Evolutionary conservation across 2,888 invertebrate species (phyloP).

Genomic region (Tiliacea aurago): DNA sequence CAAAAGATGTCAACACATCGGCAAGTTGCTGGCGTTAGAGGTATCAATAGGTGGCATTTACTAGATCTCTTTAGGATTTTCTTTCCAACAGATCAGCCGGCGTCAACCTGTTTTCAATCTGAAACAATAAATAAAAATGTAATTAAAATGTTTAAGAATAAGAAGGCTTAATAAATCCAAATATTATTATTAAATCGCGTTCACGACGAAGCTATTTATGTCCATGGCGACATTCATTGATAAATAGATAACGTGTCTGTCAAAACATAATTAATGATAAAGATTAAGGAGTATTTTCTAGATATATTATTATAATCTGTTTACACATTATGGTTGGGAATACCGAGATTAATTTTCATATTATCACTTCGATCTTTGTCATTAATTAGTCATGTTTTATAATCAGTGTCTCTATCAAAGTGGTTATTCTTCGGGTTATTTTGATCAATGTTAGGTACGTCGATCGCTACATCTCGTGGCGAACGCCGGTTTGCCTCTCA

Average conservation of each 20-base stretch:
- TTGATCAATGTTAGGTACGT: background rate
- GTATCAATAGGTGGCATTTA: background rate
- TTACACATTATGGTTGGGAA: slow-evolving; percentile 19
- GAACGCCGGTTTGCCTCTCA: slow-evolving; percentile 59
- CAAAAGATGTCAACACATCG: background rate
- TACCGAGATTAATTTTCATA: slow-evolving; percentile 23
- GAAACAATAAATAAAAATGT: background rate
- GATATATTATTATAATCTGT: slow-evolving; percentile 36
- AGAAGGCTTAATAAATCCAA: background rate
- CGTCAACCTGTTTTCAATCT: background rate
- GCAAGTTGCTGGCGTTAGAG: background rate
- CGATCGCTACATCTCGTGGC: slow-evolving; percentile 53
- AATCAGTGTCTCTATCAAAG: slow-evolving; percentile 13
- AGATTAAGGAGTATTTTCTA: slow-evolving; percentile 27
- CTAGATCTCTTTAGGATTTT: too few species aligned
- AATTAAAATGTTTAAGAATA: background rate
- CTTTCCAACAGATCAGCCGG: background rate
- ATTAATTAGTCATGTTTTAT: slow-evolving; percentile 31
- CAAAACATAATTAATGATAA: slow-evolving; percentile 41
- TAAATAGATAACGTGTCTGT: slow-evolving; percentile 36
- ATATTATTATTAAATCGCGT: slow-evolving; percentile 2
- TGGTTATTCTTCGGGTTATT: slow-evolving; percentile 15
- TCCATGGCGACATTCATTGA: slow-evolving; percentile 13
- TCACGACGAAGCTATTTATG: background rate
- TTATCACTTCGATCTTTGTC: slow-evolving; percentile 30